Percentiles rank a stretch among this genome's conserved stretches.
These are phyloP conservation scores for Drosophila rufa DNA, from an alignment of 1,140 invertebrate genomes.

Conservation along the genomic window DNA sequence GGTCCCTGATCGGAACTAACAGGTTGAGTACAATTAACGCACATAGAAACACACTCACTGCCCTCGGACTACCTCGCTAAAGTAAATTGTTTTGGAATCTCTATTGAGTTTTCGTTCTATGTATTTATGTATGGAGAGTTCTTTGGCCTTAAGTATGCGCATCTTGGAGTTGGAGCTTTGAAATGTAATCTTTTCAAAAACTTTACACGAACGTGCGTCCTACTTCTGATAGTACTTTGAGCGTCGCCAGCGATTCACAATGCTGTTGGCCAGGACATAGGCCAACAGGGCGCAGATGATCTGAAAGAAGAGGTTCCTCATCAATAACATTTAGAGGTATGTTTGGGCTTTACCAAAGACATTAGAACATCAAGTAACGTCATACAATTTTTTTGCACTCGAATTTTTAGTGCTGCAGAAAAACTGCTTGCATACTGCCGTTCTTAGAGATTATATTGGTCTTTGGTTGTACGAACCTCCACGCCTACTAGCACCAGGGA, in stretches of 20 bases:
- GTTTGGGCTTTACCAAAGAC: not conserved
- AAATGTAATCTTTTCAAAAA: slow-evolving; percentile 33
- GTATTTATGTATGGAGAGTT: slow-evolving; percentile 68
- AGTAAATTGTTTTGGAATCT: slow-evolving; percentile 67
- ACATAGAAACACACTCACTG: slow-evolving; percentile 6
- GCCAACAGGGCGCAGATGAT: slow-evolving; percentile 73
- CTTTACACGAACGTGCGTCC: not conserved
- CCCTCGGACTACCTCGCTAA: slow-evolving; percentile 19
- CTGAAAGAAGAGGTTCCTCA: slow-evolving; percentile 31
- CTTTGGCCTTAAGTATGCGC: slow-evolving; percentile 79
- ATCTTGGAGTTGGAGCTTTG: slow-evolving; percentile 24
- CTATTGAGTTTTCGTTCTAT: slow-evolving; percentile 44
- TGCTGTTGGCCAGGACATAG: slow-evolving; percentile 77
- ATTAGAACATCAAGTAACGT: no score
- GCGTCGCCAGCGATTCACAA: slow-evolving; percentile 82
- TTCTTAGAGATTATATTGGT: no score
- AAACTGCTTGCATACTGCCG: no score
- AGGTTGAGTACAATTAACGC: slow-evolving; percentile 18
- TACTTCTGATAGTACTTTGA: slow-evolving; percentile 82
- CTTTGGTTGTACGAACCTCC: slow-evolving; percentile 53
- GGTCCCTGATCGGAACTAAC: slow-evolving; percentile 12
- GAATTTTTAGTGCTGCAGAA: no score
- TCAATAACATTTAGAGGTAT: no score
- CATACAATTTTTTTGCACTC: no score
- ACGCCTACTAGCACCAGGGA: slow-evolving; percentile 62